Conservation (phyloP, 1,140 invertebrate genomes). For the Aphelenchoides besseyi region DNA sequence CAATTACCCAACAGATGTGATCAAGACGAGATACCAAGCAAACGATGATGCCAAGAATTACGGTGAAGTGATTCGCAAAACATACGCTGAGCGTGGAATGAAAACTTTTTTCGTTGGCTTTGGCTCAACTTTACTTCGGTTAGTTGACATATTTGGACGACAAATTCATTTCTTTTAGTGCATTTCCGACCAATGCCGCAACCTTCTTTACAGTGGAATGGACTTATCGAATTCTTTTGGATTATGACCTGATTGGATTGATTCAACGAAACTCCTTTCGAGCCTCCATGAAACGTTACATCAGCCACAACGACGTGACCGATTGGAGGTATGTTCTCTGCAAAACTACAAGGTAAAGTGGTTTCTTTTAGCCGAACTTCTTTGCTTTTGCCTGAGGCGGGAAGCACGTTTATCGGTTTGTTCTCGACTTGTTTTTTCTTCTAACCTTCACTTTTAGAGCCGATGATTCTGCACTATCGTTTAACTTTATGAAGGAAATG, state of each 20-base stretch:
- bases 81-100: conserved; percentile 74
- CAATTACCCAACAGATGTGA: conserved; percentile 80
- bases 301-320: neutral
- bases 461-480: neutral
- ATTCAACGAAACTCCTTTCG: neutral
- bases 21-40: conserved; percentile 78
- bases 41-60: conserved; percentile 36
- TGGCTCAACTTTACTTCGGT: conserved; percentile 57
- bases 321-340: conserved; percentile 21
- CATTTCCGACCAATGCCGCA: conserved; percentile 86
- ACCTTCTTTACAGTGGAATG: conserved; percentile 81
- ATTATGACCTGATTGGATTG: conserved; percentile 31
- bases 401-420: conserved; percentile 47
- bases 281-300: neutral
- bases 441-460: conserved; percentile 1
- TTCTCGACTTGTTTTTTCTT: conserved; percentile 1
- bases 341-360: conserved; percentile 26
- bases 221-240: conserved; percentile 63
- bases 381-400: conserved; percentile 56
- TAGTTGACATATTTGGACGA: neutral
- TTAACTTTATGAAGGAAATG: neutral
- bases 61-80: conserved; percentile 63
- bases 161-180: conserved; percentile 64
- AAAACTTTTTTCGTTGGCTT: conserved; percentile 62
- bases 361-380: conserved; percentile 36